Evolutionary conservation across 2,797 vertebrate genomes (phyloP), one percentile per base, ranked within the genome.

Genomic region (Gadopsis marmoratus): DNA sequence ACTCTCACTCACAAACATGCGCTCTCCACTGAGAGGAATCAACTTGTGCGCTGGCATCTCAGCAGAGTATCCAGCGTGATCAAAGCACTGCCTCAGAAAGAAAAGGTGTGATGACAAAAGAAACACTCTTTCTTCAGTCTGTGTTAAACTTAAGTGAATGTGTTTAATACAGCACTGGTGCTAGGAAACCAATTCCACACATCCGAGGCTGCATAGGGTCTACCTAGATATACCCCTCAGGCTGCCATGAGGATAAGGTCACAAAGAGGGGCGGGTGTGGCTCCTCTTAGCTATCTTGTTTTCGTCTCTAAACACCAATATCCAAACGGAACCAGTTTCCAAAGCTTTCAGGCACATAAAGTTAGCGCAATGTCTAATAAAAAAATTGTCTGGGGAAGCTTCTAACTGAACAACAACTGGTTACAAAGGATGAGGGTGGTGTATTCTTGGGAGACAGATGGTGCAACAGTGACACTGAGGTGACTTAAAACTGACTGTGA

Each of bases 401-500:
- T 71, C 51, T 47, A 23, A 66, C 23, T 65, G 21, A 79, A 74
- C 23, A 43, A 21, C 50, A 59, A 33, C 17, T 45, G 31, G 16
- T 62, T 58, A 58, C 7, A 55, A 41, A 66, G 14, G 19, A 64
- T 33, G 14, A 48, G 66, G 12, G 5, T 12, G 63, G 16, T 51
- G 26, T 48, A 81, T 55, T 51, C 48, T 56, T 53, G 14, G 47
- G 74, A 79, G 45, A 59, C 14, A 33, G 3, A 74, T 64, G 35
- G 37, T 50, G 56, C 39, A 63, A 61, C 56, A 45, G 17, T 56
- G 51, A 61, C 35, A 73, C 13, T 35, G 39, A 81, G 0, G 29
- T 72, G 23, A 77, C 0, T 16, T 59, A 74, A 82, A 82, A 59
- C 14, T n/a, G n/a, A 60, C 29, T 17, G 16, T 33, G 51, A 79